Conservation (phyloP, 1,140 invertebrate species). For the Drosophila nigromelanica region DNA sequence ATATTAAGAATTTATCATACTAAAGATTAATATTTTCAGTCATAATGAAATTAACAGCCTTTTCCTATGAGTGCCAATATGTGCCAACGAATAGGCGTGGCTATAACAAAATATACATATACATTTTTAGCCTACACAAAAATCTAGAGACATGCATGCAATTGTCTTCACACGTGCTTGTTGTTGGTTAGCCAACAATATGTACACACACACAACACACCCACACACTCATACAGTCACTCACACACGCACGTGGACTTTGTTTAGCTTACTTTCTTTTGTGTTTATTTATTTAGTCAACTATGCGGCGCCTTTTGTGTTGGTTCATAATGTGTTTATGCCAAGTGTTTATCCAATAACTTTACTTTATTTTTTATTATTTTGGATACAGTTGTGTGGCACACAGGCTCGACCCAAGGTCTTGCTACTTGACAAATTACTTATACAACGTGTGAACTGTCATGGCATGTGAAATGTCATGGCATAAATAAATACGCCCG, state of each 20-base stretch:
- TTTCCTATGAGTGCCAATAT: neutral
- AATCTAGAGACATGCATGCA: conserved; percentile 34
- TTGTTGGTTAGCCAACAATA: conserved; percentile 35
- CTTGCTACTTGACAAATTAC: conserved; percentile 17
- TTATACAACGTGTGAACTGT: conserved; percentile 6
- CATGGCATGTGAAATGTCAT: neutral
- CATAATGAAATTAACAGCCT: too few relatives aligned
- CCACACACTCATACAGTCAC: conserved; percentile 5
- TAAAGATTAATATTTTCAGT: too few relatives aligned
- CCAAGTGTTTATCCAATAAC: conserved; percentile 63
- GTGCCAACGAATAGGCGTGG: conserved; percentile 24
- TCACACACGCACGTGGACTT: conserved; percentile 25
- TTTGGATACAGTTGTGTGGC: neutral
- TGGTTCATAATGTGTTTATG: conserved; percentile 66
- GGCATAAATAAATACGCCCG: conserved; percentile 12
- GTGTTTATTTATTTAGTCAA: conserved; percentile 68
- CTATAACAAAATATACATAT: neutral
- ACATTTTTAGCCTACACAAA: conserved; percentile 15
- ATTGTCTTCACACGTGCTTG: conserved; percentile 29
- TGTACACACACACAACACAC: conserved; percentile 26
- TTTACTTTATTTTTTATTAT: conserved; percentile 18
- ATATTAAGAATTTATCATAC: too few relatives aligned
- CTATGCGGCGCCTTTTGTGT: conserved; percentile 20
- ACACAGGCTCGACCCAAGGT: conserved; percentile 11
- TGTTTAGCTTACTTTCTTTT: conserved; percentile 60